Percentiles rank a stretch among this genome's conserved stretches.
phyloP scores from a whole-genome alignment of 2,113 vertebrate species.

The Caranx ignobilis region DNA sequence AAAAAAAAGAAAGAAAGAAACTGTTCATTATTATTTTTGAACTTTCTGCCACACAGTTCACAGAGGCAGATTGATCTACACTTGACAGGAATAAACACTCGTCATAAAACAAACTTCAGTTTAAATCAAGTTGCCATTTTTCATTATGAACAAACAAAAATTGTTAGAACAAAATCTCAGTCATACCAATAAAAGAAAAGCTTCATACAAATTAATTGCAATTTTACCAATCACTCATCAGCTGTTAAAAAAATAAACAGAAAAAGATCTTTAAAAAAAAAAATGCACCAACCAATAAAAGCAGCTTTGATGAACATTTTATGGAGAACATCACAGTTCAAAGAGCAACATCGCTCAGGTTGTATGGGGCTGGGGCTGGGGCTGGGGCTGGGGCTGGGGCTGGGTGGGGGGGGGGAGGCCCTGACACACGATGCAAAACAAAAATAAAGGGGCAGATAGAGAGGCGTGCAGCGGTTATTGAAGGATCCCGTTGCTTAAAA shows the following conservation, averaged over 20 bases:
- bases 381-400: neutral
- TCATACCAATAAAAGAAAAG: neutral
- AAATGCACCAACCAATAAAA: neutral
- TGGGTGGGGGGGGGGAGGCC: slow-evolving; percentile 17
- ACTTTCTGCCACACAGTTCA: neutral
- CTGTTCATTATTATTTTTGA: neutral
- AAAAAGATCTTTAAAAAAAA: neutral
- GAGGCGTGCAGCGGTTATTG: slow-evolving; percentile 34
- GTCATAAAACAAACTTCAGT: neutral
- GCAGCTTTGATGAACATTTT: slow-evolving; percentile 40
- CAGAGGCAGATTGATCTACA: slow-evolving; percentile 6
- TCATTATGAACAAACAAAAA: neutral
- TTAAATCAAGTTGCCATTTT: neutral
- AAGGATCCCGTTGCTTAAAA: slow-evolving; percentile 36
- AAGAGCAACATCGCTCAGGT: slow-evolving; percentile 32
- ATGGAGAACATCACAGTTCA: slow-evolving; percentile 27
- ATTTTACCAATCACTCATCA: neutral
- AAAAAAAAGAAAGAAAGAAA: neutral
- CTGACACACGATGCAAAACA: slow-evolving; percentile 63
- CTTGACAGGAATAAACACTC: neutral
- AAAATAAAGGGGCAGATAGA: slow-evolving; percentile 30
- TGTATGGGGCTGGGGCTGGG: neutral
- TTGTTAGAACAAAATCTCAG: neutral
- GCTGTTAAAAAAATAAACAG: neutral
- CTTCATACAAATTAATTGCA: neutral